A percentile compares a stretch with the other conserved stretches of the same genome.
These are phyloP conservation scores for Acromyrmex charruanus DNA, from an alignment of 1,140 invertebrate genomes.

Conservation along the genomic window DNA sequence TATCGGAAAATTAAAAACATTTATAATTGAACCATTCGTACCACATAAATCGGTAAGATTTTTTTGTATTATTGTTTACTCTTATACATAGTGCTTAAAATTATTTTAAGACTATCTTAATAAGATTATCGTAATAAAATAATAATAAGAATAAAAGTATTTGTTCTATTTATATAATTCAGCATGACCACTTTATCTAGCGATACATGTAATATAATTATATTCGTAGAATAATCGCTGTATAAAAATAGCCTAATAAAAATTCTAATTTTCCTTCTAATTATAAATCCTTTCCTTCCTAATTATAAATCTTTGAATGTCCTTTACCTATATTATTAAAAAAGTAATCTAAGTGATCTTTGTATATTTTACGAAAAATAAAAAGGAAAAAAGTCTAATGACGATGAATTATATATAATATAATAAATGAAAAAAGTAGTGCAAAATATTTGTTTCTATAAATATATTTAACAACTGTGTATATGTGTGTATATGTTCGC, in stretches of 20 bases:
- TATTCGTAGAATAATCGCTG: background rate
- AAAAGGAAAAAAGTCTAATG: background rate
- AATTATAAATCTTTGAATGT: background rate
- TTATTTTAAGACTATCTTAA: too few species aligned
- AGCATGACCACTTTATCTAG: background rate
- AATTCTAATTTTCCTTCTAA: background rate
- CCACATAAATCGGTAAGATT: conserved; percentile 93
- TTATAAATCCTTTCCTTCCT: too few species aligned
- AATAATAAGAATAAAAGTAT: too few species aligned
- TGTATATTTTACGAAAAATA: background rate
- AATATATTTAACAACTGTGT: background rate
- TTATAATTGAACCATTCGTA: conserved; percentile 99
- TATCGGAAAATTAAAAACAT: conserved; percentile 95
- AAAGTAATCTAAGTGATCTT: background rate
- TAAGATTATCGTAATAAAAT: too few species aligned
- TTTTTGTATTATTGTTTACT: background rate
- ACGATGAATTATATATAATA: background rate
- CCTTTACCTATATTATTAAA: background rate
- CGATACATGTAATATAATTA: background rate
- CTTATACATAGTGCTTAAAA: background rate
- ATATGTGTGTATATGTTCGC: background rate
- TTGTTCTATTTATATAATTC: too few species aligned
- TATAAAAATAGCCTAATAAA: background rate
- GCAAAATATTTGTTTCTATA: background rate
- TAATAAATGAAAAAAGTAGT: background rate